Base-by-base conservation (phyloP, 2,797 vertebrate genomes). In the Pitangus sulphuratus region DNA sequence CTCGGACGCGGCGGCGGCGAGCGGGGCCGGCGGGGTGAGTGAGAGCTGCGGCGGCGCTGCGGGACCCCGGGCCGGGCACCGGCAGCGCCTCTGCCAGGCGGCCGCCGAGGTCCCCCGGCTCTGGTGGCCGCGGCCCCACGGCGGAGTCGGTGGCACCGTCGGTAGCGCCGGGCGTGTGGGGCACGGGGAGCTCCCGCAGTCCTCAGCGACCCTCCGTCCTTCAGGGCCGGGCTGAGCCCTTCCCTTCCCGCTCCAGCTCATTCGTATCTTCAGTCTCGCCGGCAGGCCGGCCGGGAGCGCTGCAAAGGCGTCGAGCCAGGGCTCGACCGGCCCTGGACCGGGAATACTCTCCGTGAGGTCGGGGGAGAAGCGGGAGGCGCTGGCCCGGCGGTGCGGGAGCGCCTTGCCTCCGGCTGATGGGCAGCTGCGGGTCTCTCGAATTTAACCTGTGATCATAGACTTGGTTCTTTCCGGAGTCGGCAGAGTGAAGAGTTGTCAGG, bases 261-360 rank as follows among this genome's bases (percentile, higher is more conserved):
- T 12, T 16, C 10, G 37, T 4, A 0, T 25, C 21, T 26, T 1
- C 3, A 20, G 11, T n/a, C 8, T 31, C 60, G 8, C 10, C 16
- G 8, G 24, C 9, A 1, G 75, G 60, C 15, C 39, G 5, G 7
- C 39, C 21, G 45, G 39, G 15, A 35, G 15, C 9, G 7, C 8
- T 4, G 47, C 45, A 6, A 18, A 4, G 5, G 6, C 53, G 31
- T 37, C 8, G 22, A 5, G 70, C 5, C 14, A 7, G 15, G 26
- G 31, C 37, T 60, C 14, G 11, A 6, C 31, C 28, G 9, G 2
- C 39, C 12, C 47, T 1, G 12, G 11, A 15, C 8, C 14, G 17
- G 24, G 24, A 7, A 24, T 40, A 4, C 3, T 16, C 22, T 5
- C 17, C 11, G 1, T 5, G 6, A 8, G 17, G 17, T 0, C 20